Conservation (phyloP, 2,797 vertebrate species). For the Calcarius lapponicus region DNA sequence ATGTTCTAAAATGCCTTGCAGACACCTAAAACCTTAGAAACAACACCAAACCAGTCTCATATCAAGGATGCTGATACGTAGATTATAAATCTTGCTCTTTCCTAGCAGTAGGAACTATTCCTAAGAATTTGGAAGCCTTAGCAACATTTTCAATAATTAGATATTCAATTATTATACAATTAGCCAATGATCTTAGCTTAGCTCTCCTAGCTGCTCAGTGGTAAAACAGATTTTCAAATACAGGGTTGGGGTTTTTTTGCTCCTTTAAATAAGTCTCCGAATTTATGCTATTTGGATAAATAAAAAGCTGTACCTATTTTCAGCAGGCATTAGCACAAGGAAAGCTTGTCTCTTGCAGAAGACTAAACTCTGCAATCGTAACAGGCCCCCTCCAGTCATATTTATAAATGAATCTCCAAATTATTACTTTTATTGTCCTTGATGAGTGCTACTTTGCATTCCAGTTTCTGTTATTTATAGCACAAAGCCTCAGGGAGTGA, state of each 20-base stretch:
- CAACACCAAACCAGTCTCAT: neutral
- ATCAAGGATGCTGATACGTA: neutral
- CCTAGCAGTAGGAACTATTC: neutral
- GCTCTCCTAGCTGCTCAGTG: neutral
- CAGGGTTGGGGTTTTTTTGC: rapidly evolving
- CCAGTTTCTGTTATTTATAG: slow-evolving; percentile 51
- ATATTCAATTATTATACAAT: neutral
- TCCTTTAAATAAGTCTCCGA: neutral
- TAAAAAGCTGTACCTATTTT: neutral
- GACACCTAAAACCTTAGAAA: neutral
- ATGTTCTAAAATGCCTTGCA: neutral
- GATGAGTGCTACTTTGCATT: slow-evolving; percentile 23
- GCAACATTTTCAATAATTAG: rapidly evolving
- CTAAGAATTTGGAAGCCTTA: neutral
- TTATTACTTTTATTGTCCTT: slow-evolving; percentile 18
- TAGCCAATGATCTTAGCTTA: neutral
- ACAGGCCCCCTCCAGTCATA: neutral
- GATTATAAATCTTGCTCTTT: neutral
- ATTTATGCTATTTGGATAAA: neutral
- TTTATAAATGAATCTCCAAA: neutral
- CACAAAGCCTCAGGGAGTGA: slow-evolving; percentile 19
- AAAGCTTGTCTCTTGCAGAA: neutral
- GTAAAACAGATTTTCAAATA: neutral
- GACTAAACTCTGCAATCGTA: neutral
- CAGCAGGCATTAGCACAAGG: neutral